Conservation (phyloP, 2,797 vertebrate species). For the Premnoplex brunnescens region DNA sequence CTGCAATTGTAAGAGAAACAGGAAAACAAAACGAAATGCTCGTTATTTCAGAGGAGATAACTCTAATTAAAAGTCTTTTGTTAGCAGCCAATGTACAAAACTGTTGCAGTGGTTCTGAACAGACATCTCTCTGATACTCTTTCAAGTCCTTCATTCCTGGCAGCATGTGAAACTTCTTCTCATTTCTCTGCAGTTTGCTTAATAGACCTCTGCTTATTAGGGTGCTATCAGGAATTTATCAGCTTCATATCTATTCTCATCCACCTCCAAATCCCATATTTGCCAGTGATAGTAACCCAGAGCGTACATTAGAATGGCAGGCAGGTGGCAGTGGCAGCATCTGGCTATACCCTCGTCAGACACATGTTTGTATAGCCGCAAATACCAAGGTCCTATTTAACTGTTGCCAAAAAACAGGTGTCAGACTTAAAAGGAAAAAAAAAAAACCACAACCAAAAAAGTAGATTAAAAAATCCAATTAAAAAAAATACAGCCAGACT, state of each 20-base stretch:
- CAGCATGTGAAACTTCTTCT: not conserved
- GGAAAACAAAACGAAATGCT: not conserved
- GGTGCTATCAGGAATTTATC: not conserved
- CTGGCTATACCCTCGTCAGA: not conserved
- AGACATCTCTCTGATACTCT: not conserved
- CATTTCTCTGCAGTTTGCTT: not conserved
- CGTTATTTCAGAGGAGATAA: not conserved
- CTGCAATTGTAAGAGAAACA: not conserved
- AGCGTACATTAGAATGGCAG: not conserved
- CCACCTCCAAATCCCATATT: not conserved
- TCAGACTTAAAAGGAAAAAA: not conserved
- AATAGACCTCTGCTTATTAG: not conserved
- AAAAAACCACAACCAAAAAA: not conserved
- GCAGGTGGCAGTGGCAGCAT: not conserved
- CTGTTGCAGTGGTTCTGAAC: not conserved
- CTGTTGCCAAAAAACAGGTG: not conserved
- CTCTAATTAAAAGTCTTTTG: not conserved
- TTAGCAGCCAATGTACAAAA: not conserved
- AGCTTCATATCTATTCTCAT: not conserved
- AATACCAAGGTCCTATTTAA: not conserved
- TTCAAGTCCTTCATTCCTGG: not conserved
- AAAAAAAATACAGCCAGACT: not conserved
- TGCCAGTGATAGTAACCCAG: not conserved
- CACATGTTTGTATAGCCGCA: not conserved
- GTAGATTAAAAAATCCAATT: not conserved